Conservation (phyloP, 2,797 vertebrate species). For the Tinamus major region DNA sequence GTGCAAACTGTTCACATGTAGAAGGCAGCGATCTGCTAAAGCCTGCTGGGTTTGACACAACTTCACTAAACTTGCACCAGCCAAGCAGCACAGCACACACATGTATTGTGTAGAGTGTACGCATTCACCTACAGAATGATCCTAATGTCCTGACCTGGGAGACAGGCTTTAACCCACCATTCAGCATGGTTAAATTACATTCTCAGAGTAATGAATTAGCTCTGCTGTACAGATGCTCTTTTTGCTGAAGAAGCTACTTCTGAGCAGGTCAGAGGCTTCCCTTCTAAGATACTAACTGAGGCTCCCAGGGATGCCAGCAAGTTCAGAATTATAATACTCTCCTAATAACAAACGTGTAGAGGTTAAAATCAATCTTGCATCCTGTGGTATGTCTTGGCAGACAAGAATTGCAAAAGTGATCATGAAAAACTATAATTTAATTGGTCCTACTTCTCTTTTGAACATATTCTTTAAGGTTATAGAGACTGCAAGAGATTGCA, state of each 20-base stretch:
- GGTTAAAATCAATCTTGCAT: background rate
- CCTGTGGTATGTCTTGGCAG: background rate
- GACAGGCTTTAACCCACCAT: background rate
- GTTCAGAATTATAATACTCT: slow-evolving; percentile 53
- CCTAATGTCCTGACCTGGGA: slow-evolving; percentile 3
- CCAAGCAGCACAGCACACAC: background rate
- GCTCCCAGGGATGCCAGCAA: slow-evolving; percentile 14
- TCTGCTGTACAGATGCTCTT: background rate
- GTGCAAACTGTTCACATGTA: accelerated
- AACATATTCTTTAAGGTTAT: background rate
- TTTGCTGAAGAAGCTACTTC: slow-evolving; percentile 51
- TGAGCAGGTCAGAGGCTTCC: background rate
- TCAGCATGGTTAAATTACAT: background rate
- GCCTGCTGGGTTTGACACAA: background rate
- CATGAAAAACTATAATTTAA: slow-evolving; percentile 1
- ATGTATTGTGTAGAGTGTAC: background rate
- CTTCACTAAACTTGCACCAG: background rate
- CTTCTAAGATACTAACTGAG: slow-evolving; percentile 22
- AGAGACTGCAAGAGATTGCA: background rate
- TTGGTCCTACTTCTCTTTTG: background rate
- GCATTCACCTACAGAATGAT: background rate
- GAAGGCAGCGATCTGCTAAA: background rate
- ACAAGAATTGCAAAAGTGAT: background rate
- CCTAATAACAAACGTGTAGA: slow-evolving; percentile 45
- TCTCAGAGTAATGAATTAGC: background rate